A percentile compares a stretch with the other conserved stretches of the same genome.
phyloP scores from a whole-genome alignment of 2,113 vertebrate genomes.

The Oreotrochilus melanogaster region DNA sequence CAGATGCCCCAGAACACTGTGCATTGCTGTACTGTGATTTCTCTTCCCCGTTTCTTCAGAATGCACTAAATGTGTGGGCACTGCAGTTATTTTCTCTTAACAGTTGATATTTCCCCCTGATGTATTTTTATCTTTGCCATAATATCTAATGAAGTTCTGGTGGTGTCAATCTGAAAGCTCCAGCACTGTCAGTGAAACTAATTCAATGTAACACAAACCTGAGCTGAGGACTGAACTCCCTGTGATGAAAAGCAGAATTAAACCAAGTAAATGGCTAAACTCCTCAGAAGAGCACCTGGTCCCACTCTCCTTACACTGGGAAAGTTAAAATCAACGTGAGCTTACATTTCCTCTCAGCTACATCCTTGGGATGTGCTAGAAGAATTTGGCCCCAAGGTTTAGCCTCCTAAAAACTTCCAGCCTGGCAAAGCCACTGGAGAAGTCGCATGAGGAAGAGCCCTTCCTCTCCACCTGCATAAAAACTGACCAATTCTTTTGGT shows the following conservation, averaged over 20 bases:
- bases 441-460: background rate
- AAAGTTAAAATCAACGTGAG: background rate
- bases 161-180: background rate
- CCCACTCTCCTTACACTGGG: background rate
- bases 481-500: background rate
- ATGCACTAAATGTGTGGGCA: background rate
- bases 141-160: background rate
- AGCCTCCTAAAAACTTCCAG: background rate
- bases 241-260: background rate
- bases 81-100: background rate
- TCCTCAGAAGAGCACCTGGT: background rate
- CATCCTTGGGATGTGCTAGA: background rate
- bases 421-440: background rate
- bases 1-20: background rate
- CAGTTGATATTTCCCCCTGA: background rate
- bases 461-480: background rate
- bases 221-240: background rate
- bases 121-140: constrained; percentile 17
- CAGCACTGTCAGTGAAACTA: background rate
- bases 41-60: background rate
- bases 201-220: background rate
- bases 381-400: background rate
- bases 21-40: background rate
- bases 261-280: background rate
- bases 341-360: background rate